phyloP scores from a whole-genome alignment of 2,113 vertebrate genomes.

The Anhinga rufa region DNA sequence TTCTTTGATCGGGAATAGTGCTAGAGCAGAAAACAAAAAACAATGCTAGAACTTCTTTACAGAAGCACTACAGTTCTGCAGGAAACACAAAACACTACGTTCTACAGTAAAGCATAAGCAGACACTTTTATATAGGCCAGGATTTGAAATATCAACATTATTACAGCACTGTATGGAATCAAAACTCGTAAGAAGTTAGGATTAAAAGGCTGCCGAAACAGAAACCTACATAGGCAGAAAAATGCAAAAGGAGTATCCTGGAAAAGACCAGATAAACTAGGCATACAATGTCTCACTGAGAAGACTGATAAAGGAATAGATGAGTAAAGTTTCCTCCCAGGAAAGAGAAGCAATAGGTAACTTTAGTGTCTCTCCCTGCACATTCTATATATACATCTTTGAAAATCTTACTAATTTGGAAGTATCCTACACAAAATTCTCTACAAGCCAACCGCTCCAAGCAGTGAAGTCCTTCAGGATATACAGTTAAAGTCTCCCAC shows the following conservation, averaged over 20 bases:
- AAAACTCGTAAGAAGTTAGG: constrained; percentile 25
- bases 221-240: constrained; percentile 24
- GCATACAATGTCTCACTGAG: constrained; percentile 10
- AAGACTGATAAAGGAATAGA: constrained; percentile 32
- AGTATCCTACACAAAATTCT: constrained; percentile 7
- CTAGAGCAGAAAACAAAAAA: constrained; percentile 63
- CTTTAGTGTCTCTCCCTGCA: constrained; percentile 16
- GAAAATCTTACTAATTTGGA: constrained; percentile 26
- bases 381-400: background rate
- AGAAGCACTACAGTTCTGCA: background rate
- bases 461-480: constrained; percentile 31
- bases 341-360: constrained; percentile 22
- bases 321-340: background rate
- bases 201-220: constrained; percentile 50
- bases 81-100: constrained; percentile 11
- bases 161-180: constrained; percentile 25
- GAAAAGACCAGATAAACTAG: background rate
- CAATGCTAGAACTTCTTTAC: background rate
- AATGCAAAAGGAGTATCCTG: background rate
- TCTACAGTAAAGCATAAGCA: constrained; percentile 18
- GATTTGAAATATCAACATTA: constrained; percentile 9
- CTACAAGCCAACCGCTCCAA: background rate
- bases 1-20: constrained; percentile 82
- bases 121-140: constrained; percentile 11
- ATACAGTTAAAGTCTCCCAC: constrained; percentile 32